Evolutionary conservation across 2,888 invertebrate genomes (phyloP).

Genomic region (Trimorus sp.): DNA sequence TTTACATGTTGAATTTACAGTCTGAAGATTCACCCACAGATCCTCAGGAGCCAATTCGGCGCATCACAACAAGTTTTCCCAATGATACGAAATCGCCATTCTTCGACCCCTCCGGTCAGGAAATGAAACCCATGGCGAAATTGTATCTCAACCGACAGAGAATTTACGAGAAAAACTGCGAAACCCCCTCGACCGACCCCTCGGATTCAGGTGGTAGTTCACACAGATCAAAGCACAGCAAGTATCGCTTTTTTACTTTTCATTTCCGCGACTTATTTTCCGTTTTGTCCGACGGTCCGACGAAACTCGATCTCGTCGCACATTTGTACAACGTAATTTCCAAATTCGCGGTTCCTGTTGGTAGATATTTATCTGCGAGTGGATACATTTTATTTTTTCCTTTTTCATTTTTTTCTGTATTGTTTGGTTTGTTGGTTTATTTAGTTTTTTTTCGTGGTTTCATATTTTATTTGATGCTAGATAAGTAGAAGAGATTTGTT

Average conservation of each 20-base stretch:
- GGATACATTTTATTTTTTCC: too few species aligned
- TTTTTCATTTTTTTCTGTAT: too few species aligned
- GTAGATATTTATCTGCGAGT: too few species aligned
- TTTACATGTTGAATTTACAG: conserved; percentile 81
- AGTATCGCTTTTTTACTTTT: conserved; percentile 76
- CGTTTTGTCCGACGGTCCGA: too few species aligned
- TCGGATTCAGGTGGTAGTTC: conserved; percentile 81
- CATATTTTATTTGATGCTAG: too few species aligned
- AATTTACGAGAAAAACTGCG: conserved; percentile 89
- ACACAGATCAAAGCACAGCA: conserved; percentile 85
- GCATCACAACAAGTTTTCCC: conserved; percentile 95
- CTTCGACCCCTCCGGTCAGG: conserved; percentile 87
- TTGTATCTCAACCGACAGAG: conserved; percentile 90
- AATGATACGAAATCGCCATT: conserved; percentile 96
- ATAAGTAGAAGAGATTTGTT: too few species aligned
- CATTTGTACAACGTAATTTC: too few species aligned
- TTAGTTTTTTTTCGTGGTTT: too few species aligned
- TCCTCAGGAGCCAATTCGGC: conserved; percentile 92
- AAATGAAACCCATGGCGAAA: conserved; percentile 92
- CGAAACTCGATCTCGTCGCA: too few species aligned
- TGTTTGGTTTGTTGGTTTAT: too few species aligned
- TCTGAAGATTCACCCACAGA: conserved; percentile 90
- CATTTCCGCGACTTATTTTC: not conserved
- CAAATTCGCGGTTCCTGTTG: too few species aligned
- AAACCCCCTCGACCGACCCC: conserved; percentile 84